These are phyloP conservation scores for Plecturocebus donacophilus DNA, from an alignment of 2,113 vertebrate genomes.

Conservation along the genomic window DNA sequence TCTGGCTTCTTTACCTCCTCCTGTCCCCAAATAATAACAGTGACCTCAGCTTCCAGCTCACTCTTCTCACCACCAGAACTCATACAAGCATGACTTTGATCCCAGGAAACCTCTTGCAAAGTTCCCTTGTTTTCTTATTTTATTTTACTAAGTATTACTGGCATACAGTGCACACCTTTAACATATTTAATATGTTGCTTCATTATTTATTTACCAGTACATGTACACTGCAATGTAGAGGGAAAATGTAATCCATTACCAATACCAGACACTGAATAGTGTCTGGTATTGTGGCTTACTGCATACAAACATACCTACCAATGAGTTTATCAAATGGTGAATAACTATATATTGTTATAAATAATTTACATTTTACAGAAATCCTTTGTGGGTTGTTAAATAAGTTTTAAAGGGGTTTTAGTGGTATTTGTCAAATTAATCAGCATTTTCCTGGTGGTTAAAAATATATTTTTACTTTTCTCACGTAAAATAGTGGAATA, in stretches of 20 bases:
- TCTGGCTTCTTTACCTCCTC: neutral
- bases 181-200: neutral
- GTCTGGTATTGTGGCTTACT: neutral
- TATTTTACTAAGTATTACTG: constrained; percentile 12
- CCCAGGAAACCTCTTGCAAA: neutral
- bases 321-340: neutral
- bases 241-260: neutral
- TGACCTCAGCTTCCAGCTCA: neutral
- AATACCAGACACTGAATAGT: neutral
- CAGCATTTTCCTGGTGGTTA: neutral
- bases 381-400: neutral
- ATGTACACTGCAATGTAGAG: neutral
- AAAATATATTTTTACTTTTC: constrained; percentile 23
- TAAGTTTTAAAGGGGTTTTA: neutral
- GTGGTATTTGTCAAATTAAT: neutral
- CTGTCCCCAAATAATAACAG: neutral
- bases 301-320: neutral
- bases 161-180: neutral
- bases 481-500: neutral
- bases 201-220: neutral
- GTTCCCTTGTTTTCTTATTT: neutral
- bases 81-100: neutral
- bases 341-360: neutral
- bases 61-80: neutral
- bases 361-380: constrained; percentile 31